Base-by-base conservation (phyloP, 2,797 vertebrate species). In the Notolepis coatsorum region DNA sequence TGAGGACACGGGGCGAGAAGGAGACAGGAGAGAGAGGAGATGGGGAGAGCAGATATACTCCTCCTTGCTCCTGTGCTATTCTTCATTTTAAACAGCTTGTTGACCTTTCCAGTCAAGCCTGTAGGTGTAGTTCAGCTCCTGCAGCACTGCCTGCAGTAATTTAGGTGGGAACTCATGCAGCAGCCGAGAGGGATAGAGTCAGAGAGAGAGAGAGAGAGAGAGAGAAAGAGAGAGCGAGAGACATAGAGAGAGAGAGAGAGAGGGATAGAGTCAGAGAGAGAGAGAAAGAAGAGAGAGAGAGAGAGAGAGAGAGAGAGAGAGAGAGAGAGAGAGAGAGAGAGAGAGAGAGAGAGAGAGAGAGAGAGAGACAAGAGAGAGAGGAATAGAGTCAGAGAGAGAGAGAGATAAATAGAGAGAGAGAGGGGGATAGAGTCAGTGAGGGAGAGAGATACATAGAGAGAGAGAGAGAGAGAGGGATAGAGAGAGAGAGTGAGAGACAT, bases 1-100 rank as follows among this genome's bases (percentile, higher is more conserved):
- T 0, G 0, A 3, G 2, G 6, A 21, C n/a, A n/a, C 21, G 39
- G 52, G n/a, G 51, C 41, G 28, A 57, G 8, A 23, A 5, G 42
- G 64, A 30, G 31, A 67, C n/a, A n/a, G 38, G 70, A 74, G 58
- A 70, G 68, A 56, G 61, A 57, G 35, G 62, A 81, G 81, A 86
- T 77, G 63, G 64, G 84, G 84, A 61, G 54, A 79, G 68, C 54
- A 90, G 85, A 91, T 90, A n/a, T 85, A 88, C 71, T 74, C 77
- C 41, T 46, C n/a, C 53, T 77, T 72, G 71, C 74, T 80, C 17
- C n/a, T 63, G 65, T 67, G 41, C 65, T 90, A 84, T 91, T 93
- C 88, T 92, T 94, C 82, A 86, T 87, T 91, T 92, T 90, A 91
- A 92, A 76, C 77, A 91, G 82, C 80, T 92, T 89, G 84, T 90